These are phyloP conservation scores for Sphyrna mokarran DNA, from an alignment of 2,113 vertebrate genomes.

Conservation along the genomic window DNA sequence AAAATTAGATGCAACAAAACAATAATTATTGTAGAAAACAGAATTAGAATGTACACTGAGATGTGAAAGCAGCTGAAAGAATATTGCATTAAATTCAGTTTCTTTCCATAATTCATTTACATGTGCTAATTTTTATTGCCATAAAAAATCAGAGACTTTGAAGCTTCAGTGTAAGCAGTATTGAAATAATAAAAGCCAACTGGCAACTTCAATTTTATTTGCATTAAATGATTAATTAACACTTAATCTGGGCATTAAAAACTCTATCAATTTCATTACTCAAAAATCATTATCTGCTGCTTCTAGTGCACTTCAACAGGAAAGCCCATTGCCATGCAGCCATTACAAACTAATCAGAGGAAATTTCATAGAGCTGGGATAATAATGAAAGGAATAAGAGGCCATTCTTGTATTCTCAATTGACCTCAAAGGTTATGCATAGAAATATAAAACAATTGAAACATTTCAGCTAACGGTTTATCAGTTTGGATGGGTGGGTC, in stretches of 20 bases:
- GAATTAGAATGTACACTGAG: neutral
- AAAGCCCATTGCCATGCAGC: neutral
- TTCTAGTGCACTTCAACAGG: neutral
- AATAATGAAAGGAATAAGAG: slow-evolving; percentile 14
- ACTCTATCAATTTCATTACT: slow-evolving; percentile 25
- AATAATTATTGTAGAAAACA: neutral
- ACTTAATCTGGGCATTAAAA: slow-evolving; percentile 18
- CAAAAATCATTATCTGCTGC: slow-evolving; percentile 18
- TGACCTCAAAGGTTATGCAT: neutral
- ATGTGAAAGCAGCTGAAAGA: neutral
- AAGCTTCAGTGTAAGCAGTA: neutral
- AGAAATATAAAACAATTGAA: neutral
- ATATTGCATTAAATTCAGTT: neutral
- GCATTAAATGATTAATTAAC: slow-evolving; percentile 29
- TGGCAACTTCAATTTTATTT: neutral
- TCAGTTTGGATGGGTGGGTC: neutral
- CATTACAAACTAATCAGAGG: slow-evolving; percentile 20
- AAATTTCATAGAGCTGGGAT: neutral
- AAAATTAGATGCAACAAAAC: slow-evolving; percentile 4
- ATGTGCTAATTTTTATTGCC: neutral
- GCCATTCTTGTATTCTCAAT: neutral
- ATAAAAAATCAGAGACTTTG: neutral
- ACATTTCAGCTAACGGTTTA: neutral
- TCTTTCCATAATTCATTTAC: neutral
- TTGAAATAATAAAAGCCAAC: neutral